phyloP scores from a whole-genome alignment of 2,113 vertebrate species.

The Setophaga petechia region DNA sequence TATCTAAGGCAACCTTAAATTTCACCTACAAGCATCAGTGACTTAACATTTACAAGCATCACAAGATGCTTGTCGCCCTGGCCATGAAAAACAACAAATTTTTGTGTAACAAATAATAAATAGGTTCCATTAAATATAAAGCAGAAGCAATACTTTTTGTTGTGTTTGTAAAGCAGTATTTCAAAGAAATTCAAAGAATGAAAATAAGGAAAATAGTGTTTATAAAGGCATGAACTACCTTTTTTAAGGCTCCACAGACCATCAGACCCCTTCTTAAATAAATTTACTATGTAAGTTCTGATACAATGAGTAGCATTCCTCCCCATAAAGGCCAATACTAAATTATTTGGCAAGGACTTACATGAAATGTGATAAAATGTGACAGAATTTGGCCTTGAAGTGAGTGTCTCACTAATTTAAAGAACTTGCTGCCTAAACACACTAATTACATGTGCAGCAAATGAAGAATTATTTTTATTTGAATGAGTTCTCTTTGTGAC shows the following conservation, averaged over 20 bases:
- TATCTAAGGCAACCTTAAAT: constrained; percentile 51
- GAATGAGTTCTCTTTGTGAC: background rate
- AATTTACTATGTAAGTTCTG: background rate
- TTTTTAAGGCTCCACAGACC: background rate
- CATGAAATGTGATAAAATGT: background rate
- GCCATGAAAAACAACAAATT: constrained; percentile 8
- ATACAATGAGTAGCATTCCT: background rate
- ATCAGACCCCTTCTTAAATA: background rate
- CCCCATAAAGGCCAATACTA: background rate
- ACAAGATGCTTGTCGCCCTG: constrained; percentile 48
- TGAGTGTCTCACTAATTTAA: background rate
- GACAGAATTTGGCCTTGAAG: background rate
- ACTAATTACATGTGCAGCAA: background rate
- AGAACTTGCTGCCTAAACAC: background rate
- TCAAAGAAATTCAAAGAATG: background rate
- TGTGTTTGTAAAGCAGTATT: background rate
- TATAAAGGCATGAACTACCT: background rate
- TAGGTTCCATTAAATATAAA: constrained; percentile 1
- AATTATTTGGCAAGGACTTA: background rate
- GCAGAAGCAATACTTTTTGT: background rate
- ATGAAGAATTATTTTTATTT: background rate
- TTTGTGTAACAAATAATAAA: constrained; percentile 44
- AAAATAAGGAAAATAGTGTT: background rate
- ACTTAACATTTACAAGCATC: constrained; percentile 44
- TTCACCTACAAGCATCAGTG: constrained; percentile 56